A percentile compares a stretch with the other conserved stretches of the same genome.
These are phyloP conservation scores for Pagrus major DNA, from an alignment of 2,113 vertebrate species.

Conservation along the genomic window DNA sequence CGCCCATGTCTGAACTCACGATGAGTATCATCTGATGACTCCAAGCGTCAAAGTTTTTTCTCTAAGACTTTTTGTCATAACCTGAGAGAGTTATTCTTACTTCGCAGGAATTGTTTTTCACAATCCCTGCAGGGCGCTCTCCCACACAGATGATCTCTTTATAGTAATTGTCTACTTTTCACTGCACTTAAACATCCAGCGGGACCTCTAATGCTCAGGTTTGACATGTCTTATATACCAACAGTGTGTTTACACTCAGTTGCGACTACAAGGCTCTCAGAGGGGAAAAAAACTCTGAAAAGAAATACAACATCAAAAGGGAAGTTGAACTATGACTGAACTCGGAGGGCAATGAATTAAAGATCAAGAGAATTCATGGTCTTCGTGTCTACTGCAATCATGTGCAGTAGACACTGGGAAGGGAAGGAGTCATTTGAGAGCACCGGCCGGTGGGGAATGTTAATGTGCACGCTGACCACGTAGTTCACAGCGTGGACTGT, in stretches of 20 bases:
- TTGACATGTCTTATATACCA: not conserved
- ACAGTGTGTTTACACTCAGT: not conserved
- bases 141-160: not conserved
- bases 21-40: conserved; percentile 15
- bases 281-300: conserved; percentile 8
- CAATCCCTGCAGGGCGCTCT: not conserved
- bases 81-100: conserved; percentile 18
- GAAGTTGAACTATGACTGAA: conserved; percentile 73
- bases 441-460: conserved; percentile 23
- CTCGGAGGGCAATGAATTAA: conserved; percentile 72
- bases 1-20: conserved; percentile 7
- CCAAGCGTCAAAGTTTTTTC: conserved; percentile 7
- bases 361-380: conserved; percentile 68
- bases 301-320: conserved; percentile 20
- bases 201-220: not conserved
- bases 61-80: not conserved
- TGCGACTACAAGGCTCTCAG: not conserved
- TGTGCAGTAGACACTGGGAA: conserved; percentile 16
- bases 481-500: conserved; percentile 16
- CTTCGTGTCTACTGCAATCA: conserved; percentile 48
- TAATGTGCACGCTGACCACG: conserved; percentile 33
- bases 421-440: conserved; percentile 34
- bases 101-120: not conserved
- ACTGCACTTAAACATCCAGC: not conserved
- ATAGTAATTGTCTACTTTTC: not conserved